Conservation (phyloP, 2,888 invertebrate species). For the Anodontia alba region DNA sequence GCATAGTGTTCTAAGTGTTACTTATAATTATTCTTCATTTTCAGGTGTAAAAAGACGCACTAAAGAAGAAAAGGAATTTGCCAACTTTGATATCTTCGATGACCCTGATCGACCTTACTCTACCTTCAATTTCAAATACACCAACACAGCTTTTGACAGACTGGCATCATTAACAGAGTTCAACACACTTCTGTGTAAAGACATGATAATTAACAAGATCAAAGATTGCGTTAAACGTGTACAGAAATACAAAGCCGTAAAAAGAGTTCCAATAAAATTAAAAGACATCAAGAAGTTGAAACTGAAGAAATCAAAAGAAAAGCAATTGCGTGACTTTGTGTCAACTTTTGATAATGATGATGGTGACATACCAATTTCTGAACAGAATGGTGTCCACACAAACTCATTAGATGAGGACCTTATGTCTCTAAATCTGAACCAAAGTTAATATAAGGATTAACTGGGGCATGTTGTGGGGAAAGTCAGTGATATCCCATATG, state of each 20-base stretch:
- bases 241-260: constrained; percentile 62
- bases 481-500: too few species aligned
- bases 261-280: constrained; percentile 70
- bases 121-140: constrained; percentile 85
- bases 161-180: constrained; percentile 85
- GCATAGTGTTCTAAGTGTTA: too few species aligned
- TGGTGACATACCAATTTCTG: constrained; percentile 51
- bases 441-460: too few species aligned
- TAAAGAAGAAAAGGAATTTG: constrained; percentile 84
- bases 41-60: constrained; percentile 84
- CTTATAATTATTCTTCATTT: too few species aligned
- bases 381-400: background rate
- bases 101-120: constrained; percentile 84
- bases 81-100: constrained; percentile 85
- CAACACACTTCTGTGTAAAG: constrained; percentile 83
- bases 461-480: too few species aligned
- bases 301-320: constrained; percentile 60
- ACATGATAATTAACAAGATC: constrained; percentile 82
- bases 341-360: constrained; percentile 58
- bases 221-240: constrained; percentile 76
- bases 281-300: constrained; percentile 74
- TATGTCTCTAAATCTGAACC: background rate
- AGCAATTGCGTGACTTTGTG: constrained; percentile 55
- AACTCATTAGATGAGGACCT: background rate
- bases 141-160: constrained; percentile 84